Evolutionary conservation across 2,888 invertebrate species (phyloP).

Genomic region (Ferrisia virgata): DNA sequence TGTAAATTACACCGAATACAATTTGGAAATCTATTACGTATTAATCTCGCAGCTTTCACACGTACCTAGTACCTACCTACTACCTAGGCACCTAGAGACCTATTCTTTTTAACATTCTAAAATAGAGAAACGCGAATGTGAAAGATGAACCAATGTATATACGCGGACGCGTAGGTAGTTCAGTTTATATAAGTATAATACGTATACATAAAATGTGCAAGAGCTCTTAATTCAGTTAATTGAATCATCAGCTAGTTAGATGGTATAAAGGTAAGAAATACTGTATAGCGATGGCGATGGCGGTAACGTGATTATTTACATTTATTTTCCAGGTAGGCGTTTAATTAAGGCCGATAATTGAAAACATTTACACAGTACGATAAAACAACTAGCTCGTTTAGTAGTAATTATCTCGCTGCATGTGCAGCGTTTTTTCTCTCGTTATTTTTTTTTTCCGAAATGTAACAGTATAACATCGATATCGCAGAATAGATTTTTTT

Average conservation of each 20-base stretch:
- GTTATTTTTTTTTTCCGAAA: slow-evolving; percentile 21
- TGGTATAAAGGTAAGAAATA: not conserved
- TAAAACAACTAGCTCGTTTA: not conserved
- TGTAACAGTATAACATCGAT: not conserved
- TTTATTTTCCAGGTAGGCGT: slow-evolving; percentile 10
- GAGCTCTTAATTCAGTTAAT: not conserved
- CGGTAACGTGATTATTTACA: slow-evolving; percentile 1
- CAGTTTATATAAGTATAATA: not conserved
- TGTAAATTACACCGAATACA: too few relatives aligned
- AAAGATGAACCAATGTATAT: not conserved
- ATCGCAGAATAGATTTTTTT: slow-evolving; percentile 32
- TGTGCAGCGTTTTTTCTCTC: slow-evolving; percentile 26
- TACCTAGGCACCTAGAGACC: too few relatives aligned
- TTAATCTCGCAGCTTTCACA: not conserved
- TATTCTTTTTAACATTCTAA: not conserved
- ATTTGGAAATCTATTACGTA: too few relatives aligned
- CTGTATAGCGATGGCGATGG: too few relatives aligned
- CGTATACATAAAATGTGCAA: not conserved
- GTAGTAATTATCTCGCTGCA: slow-evolving; percentile 30
- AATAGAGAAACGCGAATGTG: not conserved
- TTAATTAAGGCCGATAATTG: slow-evolving; percentile 1
- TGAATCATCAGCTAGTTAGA: not conserved
- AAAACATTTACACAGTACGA: not conserved
- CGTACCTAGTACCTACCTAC: too few relatives aligned
- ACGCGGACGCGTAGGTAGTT: not conserved